Evolutionary conservation across 2,113 vertebrate genomes (phyloP), one percentile per base, ranked within the genome.

Genomic region (Elaphurus davidianus): DNA sequence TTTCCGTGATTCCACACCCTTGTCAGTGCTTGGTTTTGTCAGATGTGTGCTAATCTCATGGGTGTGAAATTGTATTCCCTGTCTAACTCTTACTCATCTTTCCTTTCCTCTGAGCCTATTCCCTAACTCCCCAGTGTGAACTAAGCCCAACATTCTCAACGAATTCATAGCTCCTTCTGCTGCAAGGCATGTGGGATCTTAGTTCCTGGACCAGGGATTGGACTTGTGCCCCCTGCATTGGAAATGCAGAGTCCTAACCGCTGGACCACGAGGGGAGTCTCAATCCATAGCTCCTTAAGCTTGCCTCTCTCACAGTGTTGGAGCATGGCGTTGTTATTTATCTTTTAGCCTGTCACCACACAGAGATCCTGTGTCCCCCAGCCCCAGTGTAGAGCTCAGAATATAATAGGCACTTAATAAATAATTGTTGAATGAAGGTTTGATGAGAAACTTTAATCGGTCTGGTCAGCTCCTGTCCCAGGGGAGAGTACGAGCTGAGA

Each of bases 1-100:
- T 83, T 97, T 82, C 62, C 50, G 0, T 62, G 85, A 76, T 17
- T 79, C 59, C 52, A 21, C 7, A 4, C 83, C 33, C 85, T 94
- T 97, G 93, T 57, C 91, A 91, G 57, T 43, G 78, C 86, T 96
- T 93, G 86, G 57, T 81, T 97, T 62, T 96, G 89, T 91, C 93
- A 91, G 89, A 47, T 78, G 82, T 94, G 96, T 95, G 83, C 50
- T 82, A 57, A 84, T 36, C 52, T 60, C 71, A 40, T 87, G 62
- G 28, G 28, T 96, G 78, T 93, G 87, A 97, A 96, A 94, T 86
- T 45, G 47, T 67, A 83, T 19, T 45, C 93, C 57, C 81, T 19
- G 10, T n/a, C 45, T 64, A 94, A 74, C 57, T 88, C 57, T 93
- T 25, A n/a, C 45, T 88, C 52, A 25, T 45, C 47, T 30, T 82